phyloP scores from a whole-genome alignment of 2,113 vertebrate species.

The Rallus limicola region DNA sequence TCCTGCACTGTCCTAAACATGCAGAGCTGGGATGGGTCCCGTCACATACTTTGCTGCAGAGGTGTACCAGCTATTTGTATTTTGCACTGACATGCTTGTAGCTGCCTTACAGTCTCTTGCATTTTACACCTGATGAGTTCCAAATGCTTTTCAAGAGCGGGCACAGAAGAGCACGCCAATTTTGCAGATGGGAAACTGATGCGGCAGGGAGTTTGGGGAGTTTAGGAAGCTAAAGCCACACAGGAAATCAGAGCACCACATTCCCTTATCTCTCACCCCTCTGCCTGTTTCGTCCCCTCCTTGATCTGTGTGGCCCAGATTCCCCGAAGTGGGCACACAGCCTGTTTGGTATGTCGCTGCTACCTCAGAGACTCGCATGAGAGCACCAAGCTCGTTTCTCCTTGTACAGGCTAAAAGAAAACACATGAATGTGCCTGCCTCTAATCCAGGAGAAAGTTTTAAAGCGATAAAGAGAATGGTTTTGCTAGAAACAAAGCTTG shows the following conservation, averaged over 20 bases:
- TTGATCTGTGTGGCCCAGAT: neutral
- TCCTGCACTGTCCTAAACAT: neutral
- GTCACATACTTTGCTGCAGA: neutral
- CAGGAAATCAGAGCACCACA: neutral
- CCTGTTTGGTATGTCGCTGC: neutral
- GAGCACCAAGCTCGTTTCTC: neutral
- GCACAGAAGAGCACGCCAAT: neutral
- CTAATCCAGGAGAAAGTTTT: neutral
- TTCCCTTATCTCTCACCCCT: neutral
- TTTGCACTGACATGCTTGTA: constrained; percentile 6
- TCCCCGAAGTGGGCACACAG: neutral
- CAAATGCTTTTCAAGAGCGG: neutral
- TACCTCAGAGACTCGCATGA: neutral
- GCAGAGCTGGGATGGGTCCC: neutral
- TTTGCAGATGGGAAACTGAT: neutral
- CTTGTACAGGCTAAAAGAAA: neutral
- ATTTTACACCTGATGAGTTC: neutral
- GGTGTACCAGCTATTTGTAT: neutral
- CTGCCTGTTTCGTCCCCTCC: neutral
- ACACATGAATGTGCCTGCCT: constrained; percentile 58
- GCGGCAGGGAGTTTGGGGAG: neutral
- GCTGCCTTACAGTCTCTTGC: neutral
- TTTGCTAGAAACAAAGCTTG: constrained; percentile 67
- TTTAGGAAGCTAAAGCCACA: neutral
- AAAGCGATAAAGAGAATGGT: neutral